phyloP scores from a whole-genome alignment of 2,797 vertebrate genomes.

The Decapterus maruadsi region DNA sequence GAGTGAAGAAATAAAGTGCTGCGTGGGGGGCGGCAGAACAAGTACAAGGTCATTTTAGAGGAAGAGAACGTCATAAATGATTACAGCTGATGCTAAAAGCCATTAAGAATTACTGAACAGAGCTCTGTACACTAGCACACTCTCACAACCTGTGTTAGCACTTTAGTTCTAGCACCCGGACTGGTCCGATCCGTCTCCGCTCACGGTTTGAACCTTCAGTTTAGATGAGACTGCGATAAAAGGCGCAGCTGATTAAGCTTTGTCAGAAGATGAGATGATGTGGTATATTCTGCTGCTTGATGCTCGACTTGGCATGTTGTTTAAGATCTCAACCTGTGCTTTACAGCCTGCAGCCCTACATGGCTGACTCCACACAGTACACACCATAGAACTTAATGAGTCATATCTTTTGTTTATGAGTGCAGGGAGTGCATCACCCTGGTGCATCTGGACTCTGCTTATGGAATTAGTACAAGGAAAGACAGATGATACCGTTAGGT shows the following conservation, averaged over 20 bases:
- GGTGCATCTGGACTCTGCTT: constrained; percentile 20
- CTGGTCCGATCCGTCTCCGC: constrained; percentile 43
- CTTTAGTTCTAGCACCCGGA: constrained; percentile 38
- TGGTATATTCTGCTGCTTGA: constrained; percentile 4
- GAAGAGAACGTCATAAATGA: constrained; percentile 72
- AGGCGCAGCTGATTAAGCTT: constrained; percentile 18
- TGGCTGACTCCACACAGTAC: constrained; percentile 29
- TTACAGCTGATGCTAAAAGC: constrained; percentile 79
- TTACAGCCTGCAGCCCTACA: constrained; percentile 18
- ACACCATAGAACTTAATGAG: constrained; percentile 22
- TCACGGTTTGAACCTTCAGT: constrained; percentile 33
- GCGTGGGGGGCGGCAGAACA: constrained; percentile 38
- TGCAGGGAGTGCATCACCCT: constrained; percentile 6
- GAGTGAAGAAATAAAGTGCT: constrained; percentile 55
- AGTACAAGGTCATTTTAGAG: constrained; percentile 68
- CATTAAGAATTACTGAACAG: constrained; percentile 81
- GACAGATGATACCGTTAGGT: too few relatives aligned
- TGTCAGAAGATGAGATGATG: neutral
- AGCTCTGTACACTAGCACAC: constrained; percentile 42
- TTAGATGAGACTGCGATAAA: constrained; percentile 17
- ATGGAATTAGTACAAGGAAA: neutral
- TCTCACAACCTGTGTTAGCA: constrained; percentile 44
- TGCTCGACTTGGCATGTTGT: constrained; percentile 19
- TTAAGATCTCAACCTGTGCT: constrained; percentile 19
- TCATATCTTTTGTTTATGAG: constrained; percentile 19